These are phyloP conservation scores for Plecotus auritus DNA, from an alignment of 2,113 vertebrate species.

Conservation along the genomic window DNA sequence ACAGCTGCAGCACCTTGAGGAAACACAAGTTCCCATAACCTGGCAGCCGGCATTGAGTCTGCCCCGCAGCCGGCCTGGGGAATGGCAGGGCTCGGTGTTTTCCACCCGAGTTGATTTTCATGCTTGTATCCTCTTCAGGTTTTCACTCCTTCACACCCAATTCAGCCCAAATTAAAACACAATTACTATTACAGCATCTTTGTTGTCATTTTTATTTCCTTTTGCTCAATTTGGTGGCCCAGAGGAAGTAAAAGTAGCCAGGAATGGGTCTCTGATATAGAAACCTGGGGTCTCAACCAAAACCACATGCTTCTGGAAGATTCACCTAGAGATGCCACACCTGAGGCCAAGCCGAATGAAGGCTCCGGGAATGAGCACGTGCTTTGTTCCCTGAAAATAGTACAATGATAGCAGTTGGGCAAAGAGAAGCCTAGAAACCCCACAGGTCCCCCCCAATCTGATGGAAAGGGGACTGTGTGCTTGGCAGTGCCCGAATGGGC, in stretches of 20 bases:
- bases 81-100: background rate
- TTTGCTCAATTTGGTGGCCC: background rate
- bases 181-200: background rate
- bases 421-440: background rate
- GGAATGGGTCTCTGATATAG: background rate
- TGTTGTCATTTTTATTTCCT: background rate
- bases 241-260: background rate
- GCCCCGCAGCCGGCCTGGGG: background rate
- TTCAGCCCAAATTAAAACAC: background rate
- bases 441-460: accelerated
- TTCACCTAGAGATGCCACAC: background rate
- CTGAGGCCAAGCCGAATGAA: background rate
- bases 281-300: background rate
- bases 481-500: background rate
- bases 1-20: background rate
- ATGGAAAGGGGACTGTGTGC: background rate
- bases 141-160: background rate
- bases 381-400: background rate
- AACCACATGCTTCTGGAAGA: background rate
- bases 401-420: background rate
- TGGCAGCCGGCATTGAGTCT: background rate
- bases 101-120: background rate
- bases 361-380: background rate
- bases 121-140: background rate
- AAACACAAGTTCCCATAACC: background rate